Evolutionary conservation across 2,888 invertebrate species (phyloP).

Genomic region (Chloroclysta siterata): DNA sequence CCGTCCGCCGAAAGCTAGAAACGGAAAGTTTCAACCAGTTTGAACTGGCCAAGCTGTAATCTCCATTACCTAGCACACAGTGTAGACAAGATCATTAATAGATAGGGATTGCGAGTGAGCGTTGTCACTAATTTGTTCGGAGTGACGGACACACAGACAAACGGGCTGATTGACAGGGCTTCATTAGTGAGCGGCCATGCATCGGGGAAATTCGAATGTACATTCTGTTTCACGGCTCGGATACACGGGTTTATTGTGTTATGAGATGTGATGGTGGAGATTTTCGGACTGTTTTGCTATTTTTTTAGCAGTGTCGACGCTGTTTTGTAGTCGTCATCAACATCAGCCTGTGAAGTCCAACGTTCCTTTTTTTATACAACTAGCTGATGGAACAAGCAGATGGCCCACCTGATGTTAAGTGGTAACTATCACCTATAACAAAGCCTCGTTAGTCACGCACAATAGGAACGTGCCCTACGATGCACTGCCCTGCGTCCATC

Average conservation of each 20-base stretch:
- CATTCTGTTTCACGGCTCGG: constrained; percentile 21
- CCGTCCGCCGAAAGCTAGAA: background rate
- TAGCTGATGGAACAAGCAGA: too few relatives aligned
- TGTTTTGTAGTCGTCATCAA: too few relatives aligned
- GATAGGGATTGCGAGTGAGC: constrained; percentile 38
- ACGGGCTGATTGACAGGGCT: constrained; percentile 74
- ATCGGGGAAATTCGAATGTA: constrained; percentile 32
- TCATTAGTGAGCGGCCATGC: constrained; percentile 62
- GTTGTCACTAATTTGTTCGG: constrained; percentile 75
- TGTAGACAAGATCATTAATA: constrained; percentile 41
- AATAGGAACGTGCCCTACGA: too few relatives aligned
- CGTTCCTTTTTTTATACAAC: too few relatives aligned
- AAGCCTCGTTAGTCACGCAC: too few relatives aligned
- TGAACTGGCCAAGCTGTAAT: constrained; percentile 16
- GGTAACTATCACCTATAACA: too few relatives aligned
- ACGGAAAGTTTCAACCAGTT: background rate
- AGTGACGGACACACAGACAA: constrained; percentile 56
- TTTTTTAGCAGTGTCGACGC: background rate
- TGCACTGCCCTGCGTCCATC: too few relatives aligned
- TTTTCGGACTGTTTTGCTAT: background rate
- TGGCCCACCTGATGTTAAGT: too few relatives aligned
- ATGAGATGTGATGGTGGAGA: constrained; percentile 5
- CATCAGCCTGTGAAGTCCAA: too few relatives aligned
- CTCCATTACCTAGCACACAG: constrained; percentile 19
- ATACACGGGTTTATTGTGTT: constrained; percentile 24